Evolutionary conservation across 2,888 invertebrate species (phyloP), one percentile per base, ranked within the genome.

Genomic region (Stegophylla sp.): DNA sequence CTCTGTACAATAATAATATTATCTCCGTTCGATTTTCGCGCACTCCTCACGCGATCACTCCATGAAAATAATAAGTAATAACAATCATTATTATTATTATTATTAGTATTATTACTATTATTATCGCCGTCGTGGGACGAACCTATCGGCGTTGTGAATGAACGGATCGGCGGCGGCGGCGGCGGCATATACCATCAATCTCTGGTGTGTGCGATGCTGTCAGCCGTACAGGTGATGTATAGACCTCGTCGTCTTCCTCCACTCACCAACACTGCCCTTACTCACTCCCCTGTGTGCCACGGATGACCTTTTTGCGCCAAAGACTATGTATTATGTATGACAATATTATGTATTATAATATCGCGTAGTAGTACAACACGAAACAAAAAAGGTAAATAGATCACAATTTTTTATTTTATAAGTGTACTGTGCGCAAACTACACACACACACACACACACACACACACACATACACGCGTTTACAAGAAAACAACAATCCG

Each of bases 271-370:
- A 7, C 26, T 45, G 20, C 20, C 72, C 10, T 9, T 15, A 17
- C 10, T 51, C 10, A 13, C 23, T 59, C 23, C 34, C 56, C 66
- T 20, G 2, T n/a, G 20, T 26, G 67, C 76, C 15, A n/a, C 43
- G 41, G 43, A 67, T 76, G 76, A 76, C 76, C 76, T 77, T 77
- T 76, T 77, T 20, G 64, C 75, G 72, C 69, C 13, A 53, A 26
- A 41, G 20, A 59, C 20, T 28, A 26, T 69, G 17, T 0, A 48
- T 5, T 69, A 51, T 13, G 23, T 28, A 43, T 34, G 1, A 26
- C 1, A 45, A 10, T 12, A 13, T 23, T 23, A 66, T n/a, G 23
- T 17, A 59, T n/a, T 5, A 20, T 56, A 3, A 23, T 10, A 12
- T 2, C 23, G 20, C 9, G 43, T 43, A 20, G 34, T 5, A 34